Evolutionary conservation across 2,888 invertebrate species (phyloP).

Genomic region (Dryocosmus kuriphilus): DNA sequence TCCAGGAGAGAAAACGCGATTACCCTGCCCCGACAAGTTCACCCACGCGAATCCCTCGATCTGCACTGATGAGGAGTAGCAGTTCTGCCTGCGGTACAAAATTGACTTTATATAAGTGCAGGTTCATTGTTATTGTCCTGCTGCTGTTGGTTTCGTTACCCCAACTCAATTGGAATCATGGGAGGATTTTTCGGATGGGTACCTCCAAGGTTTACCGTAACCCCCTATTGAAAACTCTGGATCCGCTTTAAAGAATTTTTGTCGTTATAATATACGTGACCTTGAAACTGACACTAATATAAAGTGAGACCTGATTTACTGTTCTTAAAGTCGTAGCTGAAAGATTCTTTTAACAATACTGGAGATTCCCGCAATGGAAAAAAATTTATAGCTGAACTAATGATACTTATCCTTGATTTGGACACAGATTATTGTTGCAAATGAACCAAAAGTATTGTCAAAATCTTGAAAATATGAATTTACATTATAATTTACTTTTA

Average conservation of each 20-base stretch:
- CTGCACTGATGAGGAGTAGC: slow-evolving; percentile 14
- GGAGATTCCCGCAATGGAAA: not conserved
- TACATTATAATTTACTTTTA: too few relatives aligned
- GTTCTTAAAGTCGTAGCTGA: not conserved
- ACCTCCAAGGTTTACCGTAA: not conserved
- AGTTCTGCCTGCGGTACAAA: slow-evolving; percentile 17
- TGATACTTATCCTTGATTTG: too few relatives aligned
- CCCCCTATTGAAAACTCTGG: not conserved
- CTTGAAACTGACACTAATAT: not conserved
- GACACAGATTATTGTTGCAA: too few relatives aligned
- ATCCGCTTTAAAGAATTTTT: not conserved
- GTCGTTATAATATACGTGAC: not conserved
- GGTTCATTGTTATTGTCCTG: slow-evolving; percentile 20
- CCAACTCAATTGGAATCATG: not conserved
- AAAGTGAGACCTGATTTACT: not conserved
- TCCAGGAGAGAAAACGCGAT: slow-evolving; percentile 23
- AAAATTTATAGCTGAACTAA: too few relatives aligned
- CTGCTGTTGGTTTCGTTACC: not conserved
- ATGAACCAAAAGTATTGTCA: too few relatives aligned
- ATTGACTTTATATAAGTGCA: slow-evolving; percentile 33
- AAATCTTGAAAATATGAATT: too few relatives aligned
- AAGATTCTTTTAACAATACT: not conserved
- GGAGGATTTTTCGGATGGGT: not conserved
- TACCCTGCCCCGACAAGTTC: slow-evolving; percentile 31
- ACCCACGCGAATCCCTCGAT: slow-evolving; percentile 32